A percentile compares a stretch with the other conserved stretches of the same genome.
Evolutionary conservation across 2,797 vertebrate genomes (phyloP).

Genomic region (Uromys caudimaculatus): DNA sequence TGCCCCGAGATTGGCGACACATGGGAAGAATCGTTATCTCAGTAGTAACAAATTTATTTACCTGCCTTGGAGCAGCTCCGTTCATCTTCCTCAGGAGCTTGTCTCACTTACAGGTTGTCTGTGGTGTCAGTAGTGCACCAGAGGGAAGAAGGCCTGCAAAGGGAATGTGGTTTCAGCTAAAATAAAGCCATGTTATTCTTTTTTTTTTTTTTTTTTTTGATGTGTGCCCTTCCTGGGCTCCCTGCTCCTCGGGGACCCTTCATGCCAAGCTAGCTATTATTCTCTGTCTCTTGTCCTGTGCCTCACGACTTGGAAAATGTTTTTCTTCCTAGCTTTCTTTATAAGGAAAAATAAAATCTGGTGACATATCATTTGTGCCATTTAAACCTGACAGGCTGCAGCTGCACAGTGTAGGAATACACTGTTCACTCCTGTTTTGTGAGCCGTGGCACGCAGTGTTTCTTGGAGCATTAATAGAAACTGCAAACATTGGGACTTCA

Average conservation of each 20-base stretch:
- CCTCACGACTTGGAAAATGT: conserved; percentile 47
- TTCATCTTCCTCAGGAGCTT: conserved; percentile 81
- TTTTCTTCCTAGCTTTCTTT: conserved; percentile 59
- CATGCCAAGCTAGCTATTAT: conserved; percentile 37
- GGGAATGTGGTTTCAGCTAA: conserved; percentile 76
- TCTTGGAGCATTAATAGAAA: conserved; percentile 47
- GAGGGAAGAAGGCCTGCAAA: conserved; percentile 72
- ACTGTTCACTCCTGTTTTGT: conserved; percentile 34
- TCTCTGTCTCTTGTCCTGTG: conserved; percentile 63
- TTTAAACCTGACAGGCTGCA: background rate
- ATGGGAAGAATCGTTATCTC: conserved; percentile 85
- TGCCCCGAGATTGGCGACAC: conserved; percentile 79
- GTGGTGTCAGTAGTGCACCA: conserved; percentile 77
- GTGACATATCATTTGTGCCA: conserved; percentile 38
- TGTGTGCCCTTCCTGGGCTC: conserved; percentile 30
- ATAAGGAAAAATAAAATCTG: conserved; percentile 67
- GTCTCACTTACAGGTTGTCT: conserved; percentile 61
- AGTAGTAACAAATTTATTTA: conserved; percentile 85
- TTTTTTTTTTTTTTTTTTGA: conserved; percentile 54
- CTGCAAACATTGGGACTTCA: background rate
- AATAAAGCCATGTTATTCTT: conserved; percentile 70
- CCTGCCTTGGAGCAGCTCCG: conserved; percentile 77
- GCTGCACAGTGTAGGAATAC: background rate
- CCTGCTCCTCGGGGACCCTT: conserved; percentile 45
- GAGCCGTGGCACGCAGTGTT: conserved; percentile 1